Percentiles rank a stretch among this genome's conserved stretches.
phyloP scores from a whole-genome alignment of 1,140 invertebrate genomes.

The Papilio polytes region DNA sequence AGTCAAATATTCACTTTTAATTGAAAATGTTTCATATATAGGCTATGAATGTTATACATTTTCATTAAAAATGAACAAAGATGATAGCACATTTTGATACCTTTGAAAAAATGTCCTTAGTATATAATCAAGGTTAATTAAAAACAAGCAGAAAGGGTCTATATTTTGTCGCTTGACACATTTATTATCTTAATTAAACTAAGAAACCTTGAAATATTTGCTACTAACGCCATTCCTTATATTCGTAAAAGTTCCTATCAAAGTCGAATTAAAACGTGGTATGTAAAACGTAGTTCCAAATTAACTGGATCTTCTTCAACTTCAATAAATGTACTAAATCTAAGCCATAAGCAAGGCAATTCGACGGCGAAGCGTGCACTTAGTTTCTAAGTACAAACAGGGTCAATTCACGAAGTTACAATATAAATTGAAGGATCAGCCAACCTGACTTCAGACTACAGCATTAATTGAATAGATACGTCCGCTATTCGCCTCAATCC shows the following conservation, averaged over 20 bases:
- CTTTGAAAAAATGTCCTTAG: no score
- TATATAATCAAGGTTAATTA: no score
- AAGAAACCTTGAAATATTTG: no score
- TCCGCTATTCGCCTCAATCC: constrained; percentile 71
- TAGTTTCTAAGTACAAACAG: constrained; percentile 64
- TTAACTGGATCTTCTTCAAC: neutral
- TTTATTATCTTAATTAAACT: no score
- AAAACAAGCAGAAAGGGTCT: no score
- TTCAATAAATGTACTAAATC: constrained; percentile 48
- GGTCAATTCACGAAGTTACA: constrained; percentile 67
- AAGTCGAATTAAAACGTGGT: neutral
- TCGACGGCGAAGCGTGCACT: constrained; percentile 50
- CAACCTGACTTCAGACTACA: constrained; percentile 67
- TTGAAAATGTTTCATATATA: neutral
- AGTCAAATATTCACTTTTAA: neutral
- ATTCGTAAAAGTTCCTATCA: neutral
- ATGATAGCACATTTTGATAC: no score
- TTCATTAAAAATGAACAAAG: no score
- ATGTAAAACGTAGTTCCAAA: neutral
- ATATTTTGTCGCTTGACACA: no score
- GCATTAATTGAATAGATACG: constrained; percentile 81
- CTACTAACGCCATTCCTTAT: neutral
- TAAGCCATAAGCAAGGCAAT: constrained; percentile 51
- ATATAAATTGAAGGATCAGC: constrained; percentile 73
- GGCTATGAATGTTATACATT: no score